Evolutionary conservation across 92 coral and sea anemone species (phyloP), one percentile per base, ranked within the genome.

Genomic region (Phymanthus crucifer): DNA sequence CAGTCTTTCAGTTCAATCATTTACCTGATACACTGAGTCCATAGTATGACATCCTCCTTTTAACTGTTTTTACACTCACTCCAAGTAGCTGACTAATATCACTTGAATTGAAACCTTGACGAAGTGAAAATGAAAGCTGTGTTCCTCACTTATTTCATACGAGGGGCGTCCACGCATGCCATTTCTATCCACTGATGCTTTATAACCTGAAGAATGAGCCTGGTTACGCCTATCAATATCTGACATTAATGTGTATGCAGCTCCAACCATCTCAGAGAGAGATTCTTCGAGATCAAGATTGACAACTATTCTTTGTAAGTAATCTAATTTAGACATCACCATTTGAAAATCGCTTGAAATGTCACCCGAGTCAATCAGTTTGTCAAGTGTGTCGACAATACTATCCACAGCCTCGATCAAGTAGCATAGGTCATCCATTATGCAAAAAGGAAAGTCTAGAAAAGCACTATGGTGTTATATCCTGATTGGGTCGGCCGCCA

Each of bases 301-400:
- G 34, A 85, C 89, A 33, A 77, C 79, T 56, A 80, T 69, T 61
- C 89, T 79, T 72, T 85, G 85, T 3, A 74, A 34, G 67, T 78
- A 80, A 38, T 80, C 89, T 33, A 85, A 37, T 69, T 56, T 85
- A 27, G 48, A 65, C 40, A 80, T 54, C 66, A 85, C 72, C 50
- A 77, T 78, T 80, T 85, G 85, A 56, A 40, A 80, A 68, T 75
- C 89, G 31, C 57, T 52, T 23, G 85, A 74, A 13, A 70, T 29
- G 74, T 66, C 77, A 23, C 83, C 75, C 70, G 78, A 78, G 31
- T 70, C 75, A 18, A 21, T 35, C n/a, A 70, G 73, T 71, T 78
- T 65, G 83, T 84, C 82, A 32, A 84, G 32, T 43, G 29, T 32
- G 71, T 38, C 56, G 43, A 85, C 7, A 45, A 73, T 76, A 75